Percentiles rank a stretch among this genome's conserved stretches.
Evolutionary conservation across 1,140 invertebrate species (phyloP).

Genomic region (Megalopta genalis): DNA sequence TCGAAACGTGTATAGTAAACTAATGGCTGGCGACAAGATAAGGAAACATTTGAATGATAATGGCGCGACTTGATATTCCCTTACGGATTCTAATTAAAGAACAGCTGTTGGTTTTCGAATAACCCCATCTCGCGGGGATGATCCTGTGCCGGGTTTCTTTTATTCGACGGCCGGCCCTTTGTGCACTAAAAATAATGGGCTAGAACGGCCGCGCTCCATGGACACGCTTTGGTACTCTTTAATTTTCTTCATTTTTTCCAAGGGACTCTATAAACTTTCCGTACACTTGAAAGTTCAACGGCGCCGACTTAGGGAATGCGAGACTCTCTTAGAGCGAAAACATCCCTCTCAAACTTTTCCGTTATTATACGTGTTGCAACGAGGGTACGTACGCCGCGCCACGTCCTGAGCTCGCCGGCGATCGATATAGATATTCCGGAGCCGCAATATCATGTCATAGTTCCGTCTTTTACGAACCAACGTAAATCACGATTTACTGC

Average conservation of each 20-base stretch:
- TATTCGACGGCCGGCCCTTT: neutral
- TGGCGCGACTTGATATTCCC: neutral
- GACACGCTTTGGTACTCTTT: slow-evolving; percentile 12
- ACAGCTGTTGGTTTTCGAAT: neutral
- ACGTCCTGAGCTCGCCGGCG: neutral
- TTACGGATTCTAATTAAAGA: neutral
- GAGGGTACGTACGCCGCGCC: neutral
- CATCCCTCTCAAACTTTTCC: slow-evolving; percentile 26
- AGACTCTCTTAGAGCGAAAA: slow-evolving; percentile 14
- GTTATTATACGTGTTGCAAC: slow-evolving; percentile 22
- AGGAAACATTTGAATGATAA: neutral
- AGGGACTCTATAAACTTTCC: slow-evolving; percentile 21
- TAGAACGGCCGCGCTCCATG: neutral
- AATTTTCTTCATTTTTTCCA: slow-evolving; percentile 27
- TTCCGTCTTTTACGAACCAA: slow-evolving; percentile 64
- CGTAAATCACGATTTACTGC: slow-evolving; percentile 70
- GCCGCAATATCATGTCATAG: slow-evolving; percentile 62
- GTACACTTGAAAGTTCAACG: slow-evolving; percentile 18
- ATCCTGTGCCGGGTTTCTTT: neutral
- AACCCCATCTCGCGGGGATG: neutral
- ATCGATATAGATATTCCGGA: slow-evolving; percentile 60
- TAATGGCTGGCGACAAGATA: neutral
- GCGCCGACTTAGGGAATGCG: neutral
- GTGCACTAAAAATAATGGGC: slow-evolving; percentile 9
- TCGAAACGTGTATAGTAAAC: neutral